Evolutionary conservation across 2,797 vertebrate species (phyloP).

Genomic region (Sylvilagus floridanus): DNA sequence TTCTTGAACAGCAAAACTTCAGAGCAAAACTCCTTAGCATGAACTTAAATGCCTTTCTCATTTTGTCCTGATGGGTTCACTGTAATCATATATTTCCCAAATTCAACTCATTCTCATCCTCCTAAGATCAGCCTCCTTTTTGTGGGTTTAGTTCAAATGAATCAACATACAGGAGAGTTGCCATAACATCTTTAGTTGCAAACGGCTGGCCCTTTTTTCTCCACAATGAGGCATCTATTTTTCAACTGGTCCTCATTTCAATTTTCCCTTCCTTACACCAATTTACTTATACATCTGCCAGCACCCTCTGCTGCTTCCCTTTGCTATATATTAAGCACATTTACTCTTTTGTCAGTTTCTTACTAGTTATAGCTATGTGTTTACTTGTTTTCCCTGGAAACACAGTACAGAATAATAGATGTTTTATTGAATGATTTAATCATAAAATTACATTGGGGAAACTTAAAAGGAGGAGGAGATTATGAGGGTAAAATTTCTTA

Average conservation of each 20-base stretch:
- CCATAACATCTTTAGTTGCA: neutral
- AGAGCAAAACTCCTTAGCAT: neutral
- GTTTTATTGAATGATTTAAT: neutral
- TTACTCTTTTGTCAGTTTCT: neutral
- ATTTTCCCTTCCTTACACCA: neutral
- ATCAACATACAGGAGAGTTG: neutral
- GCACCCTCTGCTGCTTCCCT: no score
- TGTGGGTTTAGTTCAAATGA: neutral
- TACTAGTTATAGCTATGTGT: neutral
- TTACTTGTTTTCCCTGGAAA: neutral
- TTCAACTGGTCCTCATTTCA: neutral
- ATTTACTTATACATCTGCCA: neutral
- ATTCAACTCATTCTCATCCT: neutral
- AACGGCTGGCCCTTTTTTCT: neutral
- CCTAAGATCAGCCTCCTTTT: neutral
- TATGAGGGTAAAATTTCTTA: neutral
- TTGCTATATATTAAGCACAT: neutral
- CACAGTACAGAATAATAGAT: neutral
- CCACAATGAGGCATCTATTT: neutral
- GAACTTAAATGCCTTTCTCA: neutral
- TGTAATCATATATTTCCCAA: neutral
- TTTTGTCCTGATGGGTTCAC: neutral
- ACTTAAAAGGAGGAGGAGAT: neutral
- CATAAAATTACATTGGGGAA: neutral
- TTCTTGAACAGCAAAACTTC: neutral